Evolutionary conservation across 2,113 vertebrate genomes (phyloP).

Genomic region (Lonchura striata): DNA sequence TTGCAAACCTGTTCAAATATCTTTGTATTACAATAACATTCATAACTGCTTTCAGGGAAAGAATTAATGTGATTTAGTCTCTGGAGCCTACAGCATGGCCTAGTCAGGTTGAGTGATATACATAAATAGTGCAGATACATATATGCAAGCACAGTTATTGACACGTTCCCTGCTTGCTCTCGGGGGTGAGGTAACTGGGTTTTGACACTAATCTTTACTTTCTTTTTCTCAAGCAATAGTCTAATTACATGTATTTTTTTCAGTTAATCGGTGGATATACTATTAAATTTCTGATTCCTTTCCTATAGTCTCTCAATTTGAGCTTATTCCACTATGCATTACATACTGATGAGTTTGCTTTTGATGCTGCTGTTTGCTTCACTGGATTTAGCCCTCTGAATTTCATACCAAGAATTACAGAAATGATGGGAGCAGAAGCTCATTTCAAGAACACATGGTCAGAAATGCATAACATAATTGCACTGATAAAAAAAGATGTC

Average conservation of each 20-base stretch:
- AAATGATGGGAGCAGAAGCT: neutral
- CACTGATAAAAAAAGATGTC: neutral
- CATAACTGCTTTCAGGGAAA: constrained; percentile 17
- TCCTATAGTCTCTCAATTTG: constrained; percentile 9
- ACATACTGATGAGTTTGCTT: neutral
- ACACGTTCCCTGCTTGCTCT: constrained; percentile 33
- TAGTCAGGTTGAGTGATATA: constrained; percentile 11
- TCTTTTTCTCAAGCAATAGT: neutral
- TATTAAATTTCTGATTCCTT: constrained; percentile 29
- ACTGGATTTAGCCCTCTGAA: neutral
- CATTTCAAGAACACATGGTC: neutral
- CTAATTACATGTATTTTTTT: constrained; percentile 42
- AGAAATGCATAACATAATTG: neutral
- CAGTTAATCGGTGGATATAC: constrained; percentile 29
- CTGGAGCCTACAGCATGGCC: constrained; percentile 24
- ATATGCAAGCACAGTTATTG: neutral
- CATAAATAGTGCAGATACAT: neutral
- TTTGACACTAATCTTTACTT: constrained; percentile 35
- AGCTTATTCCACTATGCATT: constrained; percentile 28
- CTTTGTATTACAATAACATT: constrained; percentile 28
- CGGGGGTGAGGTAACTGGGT: constrained; percentile 6
- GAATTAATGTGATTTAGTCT: constrained; percentile 30
- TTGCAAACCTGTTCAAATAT: constrained; percentile 20
- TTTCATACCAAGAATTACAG: neutral
- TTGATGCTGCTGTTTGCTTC: neutral